A percentile compares a stretch with the other conserved stretches of the same genome.
phyloP scores from a whole-genome alignment of 2,797 vertebrate genomes.

The Diplodus puntazzo region DNA sequence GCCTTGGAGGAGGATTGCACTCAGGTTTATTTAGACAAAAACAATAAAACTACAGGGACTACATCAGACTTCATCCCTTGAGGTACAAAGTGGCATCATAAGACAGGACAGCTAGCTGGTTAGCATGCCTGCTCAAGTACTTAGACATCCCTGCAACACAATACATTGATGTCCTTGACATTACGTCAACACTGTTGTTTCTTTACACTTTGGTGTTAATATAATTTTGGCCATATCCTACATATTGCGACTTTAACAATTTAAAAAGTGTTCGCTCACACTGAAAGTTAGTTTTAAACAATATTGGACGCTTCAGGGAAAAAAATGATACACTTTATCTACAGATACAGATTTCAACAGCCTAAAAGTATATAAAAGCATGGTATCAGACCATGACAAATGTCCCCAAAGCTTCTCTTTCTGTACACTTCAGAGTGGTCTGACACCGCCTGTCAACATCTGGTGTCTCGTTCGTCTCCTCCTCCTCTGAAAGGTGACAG shows the following conservation, averaged over 20 bases:
- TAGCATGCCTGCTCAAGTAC: too few relatives aligned
- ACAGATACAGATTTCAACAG: conserved; percentile 4
- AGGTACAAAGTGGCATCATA: too few relatives aligned
- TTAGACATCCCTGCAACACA: too few relatives aligned
- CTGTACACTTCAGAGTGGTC: conserved; percentile 15
- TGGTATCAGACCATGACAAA: conserved; percentile 17
- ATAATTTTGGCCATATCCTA: too few relatives aligned
- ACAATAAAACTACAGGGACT: too few relatives aligned
- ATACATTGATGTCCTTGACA: too few relatives aligned
- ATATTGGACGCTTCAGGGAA: conserved; percentile 7
- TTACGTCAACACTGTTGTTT: too few relatives aligned
- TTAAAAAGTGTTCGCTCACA: conserved; percentile 19
- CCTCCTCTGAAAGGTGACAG: conserved; percentile 34
- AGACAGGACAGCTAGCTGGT: too few relatives aligned
- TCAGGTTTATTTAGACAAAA: too few relatives aligned
- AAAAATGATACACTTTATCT: neutral
- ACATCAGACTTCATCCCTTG: too few relatives aligned
- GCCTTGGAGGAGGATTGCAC: too few relatives aligned
- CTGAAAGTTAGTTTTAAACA: conserved; percentile 11
- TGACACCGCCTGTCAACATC: conserved; percentile 34
- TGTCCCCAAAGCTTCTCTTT: conserved; percentile 26
- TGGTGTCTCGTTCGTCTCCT: conserved; percentile 26
- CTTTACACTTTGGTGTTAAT: too few relatives aligned
- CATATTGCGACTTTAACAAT: neutral
- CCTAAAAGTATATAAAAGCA: conserved; percentile 11